phyloP scores from a whole-genome alignment of 92 coral and sea anemone species.

The Montipora capitata region DNA sequence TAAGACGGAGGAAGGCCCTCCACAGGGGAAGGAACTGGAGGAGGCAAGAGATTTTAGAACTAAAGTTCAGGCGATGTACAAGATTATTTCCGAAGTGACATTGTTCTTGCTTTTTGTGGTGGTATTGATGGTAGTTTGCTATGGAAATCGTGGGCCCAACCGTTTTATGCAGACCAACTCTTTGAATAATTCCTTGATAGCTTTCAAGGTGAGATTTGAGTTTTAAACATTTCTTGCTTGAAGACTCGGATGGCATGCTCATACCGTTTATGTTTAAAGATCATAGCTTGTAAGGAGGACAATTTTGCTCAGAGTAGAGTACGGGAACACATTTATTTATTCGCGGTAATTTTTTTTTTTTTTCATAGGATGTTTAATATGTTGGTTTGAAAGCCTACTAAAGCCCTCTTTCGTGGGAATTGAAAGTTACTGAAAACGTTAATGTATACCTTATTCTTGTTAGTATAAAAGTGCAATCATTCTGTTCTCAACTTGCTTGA shows the following conservation, averaged over 20 bases:
- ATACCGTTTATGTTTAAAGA: background rate
- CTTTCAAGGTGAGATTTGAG: slow-evolving; percentile 68
- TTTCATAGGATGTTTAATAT: too few species aligned
- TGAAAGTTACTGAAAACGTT: too few species aligned
- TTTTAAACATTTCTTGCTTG: background rate
- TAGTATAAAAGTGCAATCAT: too few species aligned
- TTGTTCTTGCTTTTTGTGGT: slow-evolving; percentile 79
- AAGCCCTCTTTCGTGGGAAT: too few species aligned
- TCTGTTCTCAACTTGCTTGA: too few species aligned
- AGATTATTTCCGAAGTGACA: slow-evolving; percentile 79
- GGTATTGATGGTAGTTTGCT: slow-evolving; percentile 84
- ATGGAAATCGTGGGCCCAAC: slow-evolving; percentile 85
- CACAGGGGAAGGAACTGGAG: slow-evolving; percentile 67
- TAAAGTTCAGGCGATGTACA: slow-evolving; percentile 72
- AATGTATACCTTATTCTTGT: too few species aligned
- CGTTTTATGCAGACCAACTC: slow-evolving; percentile 76
- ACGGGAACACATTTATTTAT: too few species aligned
- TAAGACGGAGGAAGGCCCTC: slow-evolving; percentile 37
- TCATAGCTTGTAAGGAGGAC: too few species aligned
- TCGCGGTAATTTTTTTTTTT: too few species aligned
- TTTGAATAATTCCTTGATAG: slow-evolving; percentile 50
- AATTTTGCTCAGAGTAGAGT: too few species aligned
- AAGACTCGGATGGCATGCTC: background rate
- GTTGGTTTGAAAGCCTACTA: too few species aligned
- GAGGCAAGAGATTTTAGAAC: slow-evolving; percentile 76